phyloP scores from a whole-genome alignment of 1,140 invertebrate genomes.

The Goniozus legneri region DNA sequence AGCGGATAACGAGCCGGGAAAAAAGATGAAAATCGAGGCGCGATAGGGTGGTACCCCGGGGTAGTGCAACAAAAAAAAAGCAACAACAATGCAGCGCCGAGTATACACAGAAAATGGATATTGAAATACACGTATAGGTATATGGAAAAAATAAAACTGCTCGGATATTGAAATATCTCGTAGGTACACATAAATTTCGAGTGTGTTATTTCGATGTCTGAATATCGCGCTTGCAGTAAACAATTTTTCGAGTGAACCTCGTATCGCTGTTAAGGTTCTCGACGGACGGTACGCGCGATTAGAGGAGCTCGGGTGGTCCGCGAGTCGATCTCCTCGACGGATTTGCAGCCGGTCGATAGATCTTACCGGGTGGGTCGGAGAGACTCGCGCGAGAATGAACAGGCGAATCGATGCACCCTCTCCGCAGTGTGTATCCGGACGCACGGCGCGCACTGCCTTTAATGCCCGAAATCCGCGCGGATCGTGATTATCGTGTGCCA shows the following conservation, averaged over 20 bases:
- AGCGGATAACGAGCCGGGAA: too few relatives aligned
- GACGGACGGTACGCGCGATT: too few relatives aligned
- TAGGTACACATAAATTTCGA: too few relatives aligned
- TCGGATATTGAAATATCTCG: not conserved
- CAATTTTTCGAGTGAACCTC: too few relatives aligned
- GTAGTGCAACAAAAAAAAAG: not conserved
- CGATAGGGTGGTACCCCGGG: not conserved
- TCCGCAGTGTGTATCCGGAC: too few relatives aligned
- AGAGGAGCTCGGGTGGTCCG: too few relatives aligned
- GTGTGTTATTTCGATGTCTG: too few relatives aligned
- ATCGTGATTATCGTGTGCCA: too few relatives aligned
- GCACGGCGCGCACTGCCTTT: too few relatives aligned
- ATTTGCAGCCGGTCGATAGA: constrained; percentile 26
- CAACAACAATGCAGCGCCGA: not conserved
- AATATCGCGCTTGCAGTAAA: too few relatives aligned
- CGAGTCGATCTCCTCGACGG: constrained; percentile 30
- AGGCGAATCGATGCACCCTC: not conserved
- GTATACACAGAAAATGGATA: not conserved
- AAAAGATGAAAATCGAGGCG: not conserved
- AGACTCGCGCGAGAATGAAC: not conserved
- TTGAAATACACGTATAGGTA: not conserved
- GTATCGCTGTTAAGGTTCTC: too few relatives aligned
- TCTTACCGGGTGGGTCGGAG: not conserved
- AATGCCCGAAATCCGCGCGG: too few relatives aligned
- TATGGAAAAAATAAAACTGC: not conserved